Evolutionary conservation across 1,140 invertebrate genomes (phyloP).

Genomic region (Bombus sibiricus): DNA sequence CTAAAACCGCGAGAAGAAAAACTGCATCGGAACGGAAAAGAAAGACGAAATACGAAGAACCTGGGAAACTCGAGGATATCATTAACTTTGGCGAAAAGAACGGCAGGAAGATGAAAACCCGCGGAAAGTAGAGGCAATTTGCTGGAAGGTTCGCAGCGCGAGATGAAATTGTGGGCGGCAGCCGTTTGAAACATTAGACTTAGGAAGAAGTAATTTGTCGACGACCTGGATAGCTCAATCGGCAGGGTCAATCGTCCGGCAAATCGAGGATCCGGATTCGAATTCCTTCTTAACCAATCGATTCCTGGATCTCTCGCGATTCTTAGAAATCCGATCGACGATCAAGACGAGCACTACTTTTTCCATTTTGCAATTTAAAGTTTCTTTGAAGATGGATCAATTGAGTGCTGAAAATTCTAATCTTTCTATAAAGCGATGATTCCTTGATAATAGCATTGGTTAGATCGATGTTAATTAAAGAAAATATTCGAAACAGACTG

Average conservation of each 20-base stretch:
- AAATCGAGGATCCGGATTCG: not conserved
- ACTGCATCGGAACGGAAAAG: not conserved
- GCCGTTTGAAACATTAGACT: slow-evolving; percentile 2
- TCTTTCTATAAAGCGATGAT: too few species aligned
- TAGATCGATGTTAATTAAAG: too few species aligned
- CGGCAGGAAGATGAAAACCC: not conserved
- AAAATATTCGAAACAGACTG: too few species aligned
- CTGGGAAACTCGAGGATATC: slow-evolving; percentile 14
- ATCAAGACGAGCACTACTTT: not conserved
- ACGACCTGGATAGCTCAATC: slow-evolving; percentile 31
- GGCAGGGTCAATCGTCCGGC: not conserved
- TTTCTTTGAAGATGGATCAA: not conserved
- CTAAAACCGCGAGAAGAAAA: not conserved
- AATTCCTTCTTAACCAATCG: not conserved
- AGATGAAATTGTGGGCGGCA: slow-evolving; percentile 30
- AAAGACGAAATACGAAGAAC: not conserved
- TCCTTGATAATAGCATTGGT: too few species aligned
- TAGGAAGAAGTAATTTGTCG: slow-evolving; percentile 30
- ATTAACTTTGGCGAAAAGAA: not conserved
- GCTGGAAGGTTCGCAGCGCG: not conserved
- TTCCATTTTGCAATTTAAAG: not conserved
- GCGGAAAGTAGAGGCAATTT: slow-evolving; percentile 3
- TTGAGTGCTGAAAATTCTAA: not conserved
- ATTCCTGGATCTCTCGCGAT: not conserved
- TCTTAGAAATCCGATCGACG: not conserved